Conservation (phyloP, 2,797 vertebrate genomes). For the Alca torda region DNA sequence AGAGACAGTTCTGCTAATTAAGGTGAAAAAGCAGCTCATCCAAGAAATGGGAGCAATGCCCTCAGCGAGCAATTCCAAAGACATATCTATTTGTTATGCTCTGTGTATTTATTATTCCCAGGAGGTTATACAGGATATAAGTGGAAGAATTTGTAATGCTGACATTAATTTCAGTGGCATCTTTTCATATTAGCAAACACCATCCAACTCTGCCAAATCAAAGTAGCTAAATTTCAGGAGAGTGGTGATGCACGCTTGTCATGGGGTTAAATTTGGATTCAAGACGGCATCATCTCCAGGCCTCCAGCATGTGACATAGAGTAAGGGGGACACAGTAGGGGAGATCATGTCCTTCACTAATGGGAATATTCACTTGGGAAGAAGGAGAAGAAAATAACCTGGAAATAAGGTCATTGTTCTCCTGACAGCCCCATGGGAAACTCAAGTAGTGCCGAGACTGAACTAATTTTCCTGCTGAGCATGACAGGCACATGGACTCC, state of each 20-base stretch:
- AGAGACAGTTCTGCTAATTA: neutral
- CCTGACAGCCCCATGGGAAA: neutral
- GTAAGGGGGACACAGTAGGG: neutral
- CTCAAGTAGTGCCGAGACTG: neutral
- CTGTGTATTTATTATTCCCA: neutral
- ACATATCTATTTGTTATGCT: neutral
- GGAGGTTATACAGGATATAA: neutral
- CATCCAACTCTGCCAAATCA: fast-evolving
- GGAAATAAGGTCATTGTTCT: conserved; percentile 2
- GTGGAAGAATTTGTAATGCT: neutral
- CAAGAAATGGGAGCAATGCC: neutral
- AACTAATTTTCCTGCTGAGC: conserved; percentile 2
- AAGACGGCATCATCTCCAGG: neutral
- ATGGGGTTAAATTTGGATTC: neutral
- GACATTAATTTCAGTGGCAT: neutral
- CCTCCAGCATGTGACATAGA: neutral
- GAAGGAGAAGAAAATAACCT: conserved; percentile 33
- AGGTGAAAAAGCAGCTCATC: neutral
- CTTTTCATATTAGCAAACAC: neutral
- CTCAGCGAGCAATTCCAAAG: neutral
- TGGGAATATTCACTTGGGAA: conserved; percentile 17
- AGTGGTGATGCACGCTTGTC: neutral
- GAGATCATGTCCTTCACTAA: neutral
- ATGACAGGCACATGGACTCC: neutral
- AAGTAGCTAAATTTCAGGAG: neutral